phyloP scores from a whole-genome alignment of 2,888 invertebrate species.

The Salpingus planirostris region DNA sequence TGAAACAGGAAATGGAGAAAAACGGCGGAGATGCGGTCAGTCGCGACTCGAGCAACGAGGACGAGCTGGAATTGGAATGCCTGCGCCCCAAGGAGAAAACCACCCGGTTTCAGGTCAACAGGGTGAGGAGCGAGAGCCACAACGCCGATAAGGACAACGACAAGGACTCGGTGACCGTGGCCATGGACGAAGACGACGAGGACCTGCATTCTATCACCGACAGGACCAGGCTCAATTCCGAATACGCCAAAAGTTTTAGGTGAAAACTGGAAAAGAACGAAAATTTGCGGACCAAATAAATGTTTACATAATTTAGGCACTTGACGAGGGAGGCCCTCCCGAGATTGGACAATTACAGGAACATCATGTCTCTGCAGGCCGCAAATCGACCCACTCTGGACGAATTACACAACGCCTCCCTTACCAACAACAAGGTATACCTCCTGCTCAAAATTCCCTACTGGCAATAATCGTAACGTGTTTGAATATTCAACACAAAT shows the following conservation, averaged over 20 bases:
- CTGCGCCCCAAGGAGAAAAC: conserved; percentile 35
- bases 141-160: conserved; percentile 20
- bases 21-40: conserved; percentile 1
- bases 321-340: conserved; percentile 83
- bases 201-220: conserved; percentile 43
- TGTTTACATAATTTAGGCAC: conserved; percentile 46
- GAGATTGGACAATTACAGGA: conserved; percentile 80
- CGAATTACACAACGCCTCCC: conserved; percentile 81
- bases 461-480: too few species aligned
- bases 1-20: conserved; percentile 1
- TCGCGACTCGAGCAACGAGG: conserved; percentile 1
- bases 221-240: conserved; percentile 37
- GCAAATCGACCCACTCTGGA: conserved; percentile 80
- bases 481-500: too few species aligned
- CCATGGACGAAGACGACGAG: conserved; percentile 34
- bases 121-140: conserved; percentile 47
- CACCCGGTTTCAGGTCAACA: conserved; percentile 53
- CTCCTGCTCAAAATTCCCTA: too few species aligned
- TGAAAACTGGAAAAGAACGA: conserved; percentile 30
- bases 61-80: conserved; percentile 26
- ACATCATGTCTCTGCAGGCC: conserved; percentile 80
- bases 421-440: too few species aligned
- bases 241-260: conserved; percentile 73
- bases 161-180: conserved; percentile 14
- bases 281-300: conserved; percentile 1